Evolutionary conservation across 2,888 invertebrate genomes (phyloP), one percentile per base, ranked within the genome.

Genomic region (Apomyelois bistriatella): DNA sequence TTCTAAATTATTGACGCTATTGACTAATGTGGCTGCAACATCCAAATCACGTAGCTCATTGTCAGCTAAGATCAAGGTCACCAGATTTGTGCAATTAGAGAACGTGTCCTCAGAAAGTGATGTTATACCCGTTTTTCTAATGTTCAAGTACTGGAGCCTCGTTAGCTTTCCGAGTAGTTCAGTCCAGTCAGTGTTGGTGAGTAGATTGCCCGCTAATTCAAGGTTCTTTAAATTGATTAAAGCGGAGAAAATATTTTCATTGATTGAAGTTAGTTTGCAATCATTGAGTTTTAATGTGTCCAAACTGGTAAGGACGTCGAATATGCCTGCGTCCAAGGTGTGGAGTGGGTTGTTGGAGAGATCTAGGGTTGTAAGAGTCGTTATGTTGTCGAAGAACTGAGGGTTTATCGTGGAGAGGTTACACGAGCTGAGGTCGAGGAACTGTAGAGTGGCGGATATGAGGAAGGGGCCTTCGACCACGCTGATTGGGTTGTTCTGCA

Each of bases 371-470:
- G 92, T 93, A 15, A 94, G 78, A 9, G 94, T 90, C 0, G 94
- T 93, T 41, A 93, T 90, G 65, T 94, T 94, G 59, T 92, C 88
- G 75, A 94, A 94, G 73, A 94, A 95, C 53, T 91, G 90, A 4
- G 90, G 74, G 68, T 93, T 93, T 64, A 94, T 86, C 41, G 71
- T 73, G 13, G 88, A 85, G 30, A 95, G 81, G 48, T 92, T 92
- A 75, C 94, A 94, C 53, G 90, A 91, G 74, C 93, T 94, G 64
- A 94, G 89, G 72, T 94, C 94, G 56, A 95, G 85, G 68, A 93
- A 94, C 60, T 93, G 92, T 48, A 95, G 82, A 0, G 94, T 93
- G 55, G 91, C 89, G 36, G 94, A 94, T 53, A 92, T 87, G 22
- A 95, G 76, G 68, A 95, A 94, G 2, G 93, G 91, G 3, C 93